Percentiles rank a stretch among this genome's conserved stretches.
Conservation (phyloP, 2,797 vertebrate species). For the Gallirallus australis region DNA sequence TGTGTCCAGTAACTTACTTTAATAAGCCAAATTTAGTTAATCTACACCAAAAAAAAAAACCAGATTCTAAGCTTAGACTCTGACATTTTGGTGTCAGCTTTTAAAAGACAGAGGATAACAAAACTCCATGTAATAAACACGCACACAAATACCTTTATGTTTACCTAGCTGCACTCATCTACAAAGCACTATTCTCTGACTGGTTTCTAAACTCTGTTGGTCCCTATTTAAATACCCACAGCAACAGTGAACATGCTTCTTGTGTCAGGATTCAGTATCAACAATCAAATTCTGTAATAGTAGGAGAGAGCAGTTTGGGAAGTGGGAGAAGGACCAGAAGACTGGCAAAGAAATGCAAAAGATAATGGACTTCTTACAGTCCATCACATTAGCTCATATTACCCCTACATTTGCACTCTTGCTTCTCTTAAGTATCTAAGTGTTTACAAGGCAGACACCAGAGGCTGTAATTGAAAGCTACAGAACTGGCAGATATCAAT, state of each 20-base stretch:
- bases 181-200: not conserved
- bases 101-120: not conserved
- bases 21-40: not conserved
- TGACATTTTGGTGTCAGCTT: not conserved
- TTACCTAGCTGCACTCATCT: not conserved
- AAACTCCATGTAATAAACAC: not conserved
- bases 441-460: not conserved
- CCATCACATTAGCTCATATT: not conserved
- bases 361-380: not conserved
- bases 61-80: not conserved
- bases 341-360: not conserved
- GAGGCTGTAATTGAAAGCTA: not conserved
- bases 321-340: not conserved
- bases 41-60: not conserved
- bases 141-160: not conserved
- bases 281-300: not conserved
- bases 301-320: not conserved
- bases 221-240: not conserved
- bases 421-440: not conserved
- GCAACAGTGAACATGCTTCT: rapidly evolving
- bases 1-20: not conserved
- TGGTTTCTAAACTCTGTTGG: not conserved
- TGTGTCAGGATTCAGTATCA: not conserved
- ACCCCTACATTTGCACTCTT: not conserved
- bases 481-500: not conserved